phyloP scores from a whole-genome alignment of 2,113 vertebrate species.

The Epinephelus cyanopodus region DNA sequence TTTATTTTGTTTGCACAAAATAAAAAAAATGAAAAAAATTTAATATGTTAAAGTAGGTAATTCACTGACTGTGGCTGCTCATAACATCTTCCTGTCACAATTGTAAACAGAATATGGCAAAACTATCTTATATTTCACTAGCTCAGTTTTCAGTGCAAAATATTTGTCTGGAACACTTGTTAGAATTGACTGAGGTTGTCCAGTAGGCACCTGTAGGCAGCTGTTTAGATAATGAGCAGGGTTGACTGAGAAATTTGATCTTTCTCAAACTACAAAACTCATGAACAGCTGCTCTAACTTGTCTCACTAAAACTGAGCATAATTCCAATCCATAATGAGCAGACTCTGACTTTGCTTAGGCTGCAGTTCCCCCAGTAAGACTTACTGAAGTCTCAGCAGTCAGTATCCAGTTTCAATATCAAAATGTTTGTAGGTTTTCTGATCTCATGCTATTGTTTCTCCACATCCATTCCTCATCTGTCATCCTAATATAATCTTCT shows the following conservation, averaged over 20 bases:
- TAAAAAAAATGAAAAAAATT: not conserved
- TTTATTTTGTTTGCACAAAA: no score
- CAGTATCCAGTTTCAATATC: not conserved
- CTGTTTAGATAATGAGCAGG: not conserved
- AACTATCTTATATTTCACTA: not conserved
- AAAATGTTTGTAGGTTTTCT: conserved; percentile 11
- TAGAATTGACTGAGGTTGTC: not conserved
- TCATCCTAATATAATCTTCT: conserved; percentile 2
- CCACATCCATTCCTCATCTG: conserved; percentile 6
- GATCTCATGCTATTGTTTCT: conserved; percentile 17
- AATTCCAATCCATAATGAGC: not conserved
- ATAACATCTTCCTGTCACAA: not conserved
- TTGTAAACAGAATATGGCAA: not conserved
- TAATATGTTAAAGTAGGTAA: not conserved
- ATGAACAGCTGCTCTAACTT: not conserved
- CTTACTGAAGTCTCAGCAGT: not conserved
- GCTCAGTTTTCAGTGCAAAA: not conserved
- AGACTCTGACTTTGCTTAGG: not conserved
- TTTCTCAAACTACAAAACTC: not conserved
- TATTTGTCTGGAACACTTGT: not conserved
- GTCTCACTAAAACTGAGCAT: not conserved
- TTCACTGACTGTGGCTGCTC: not conserved
- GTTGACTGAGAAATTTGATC: not conserved
- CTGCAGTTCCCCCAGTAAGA: not conserved
- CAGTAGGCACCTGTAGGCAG: not conserved